Evolutionary conservation across 2,888 invertebrate genomes (phyloP).

Genomic region (Bruchidius siliquastri): DNA sequence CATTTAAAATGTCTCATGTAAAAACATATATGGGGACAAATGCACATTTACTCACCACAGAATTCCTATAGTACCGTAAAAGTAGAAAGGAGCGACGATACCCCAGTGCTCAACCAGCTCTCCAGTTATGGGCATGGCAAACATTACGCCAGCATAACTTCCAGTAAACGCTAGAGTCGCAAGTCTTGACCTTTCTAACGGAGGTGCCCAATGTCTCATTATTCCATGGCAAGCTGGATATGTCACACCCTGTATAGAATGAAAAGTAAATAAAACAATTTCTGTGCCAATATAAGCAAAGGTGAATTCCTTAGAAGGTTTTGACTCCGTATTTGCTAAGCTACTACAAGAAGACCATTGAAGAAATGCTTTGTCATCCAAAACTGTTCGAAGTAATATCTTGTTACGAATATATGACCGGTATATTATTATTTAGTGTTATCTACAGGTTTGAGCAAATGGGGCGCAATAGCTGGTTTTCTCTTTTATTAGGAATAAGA

Average conservation of each 20-base stretch:
- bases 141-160: conserved; percentile 95
- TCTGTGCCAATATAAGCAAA: neutral
- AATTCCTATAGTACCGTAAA: conserved; percentile 86
- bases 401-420: too few relatives aligned
- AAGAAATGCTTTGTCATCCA: too few relatives aligned
- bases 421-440: too few relatives aligned
- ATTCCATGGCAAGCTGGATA: conserved; percentile 99
- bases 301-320: too few relatives aligned
- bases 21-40: too few relatives aligned
- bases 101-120: conserved; percentile 81
- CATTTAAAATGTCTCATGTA: too few relatives aligned
- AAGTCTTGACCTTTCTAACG: conserved; percentile 90
- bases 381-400: too few relatives aligned
- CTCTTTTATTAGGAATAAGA: too few relatives aligned
- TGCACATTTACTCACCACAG: conserved; percentile 55
- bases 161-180: conserved; percentile 99
- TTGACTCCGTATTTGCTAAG: too few relatives aligned
- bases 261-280: neutral
- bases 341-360: too few relatives aligned
- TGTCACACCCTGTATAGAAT: conserved; percentile 83
- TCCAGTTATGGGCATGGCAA: conserved; percentile 94
- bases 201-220: conserved; percentile 99
- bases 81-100: conserved; percentile 82
- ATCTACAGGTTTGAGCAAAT: too few relatives aligned
- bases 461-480: too few relatives aligned